A percentile compares a stretch with the other conserved stretches of the same genome.
These are phyloP conservation scores for Bubalus kerabau DNA, from an alignment of 2,113 vertebrate species.

Conservation along the genomic window DNA sequence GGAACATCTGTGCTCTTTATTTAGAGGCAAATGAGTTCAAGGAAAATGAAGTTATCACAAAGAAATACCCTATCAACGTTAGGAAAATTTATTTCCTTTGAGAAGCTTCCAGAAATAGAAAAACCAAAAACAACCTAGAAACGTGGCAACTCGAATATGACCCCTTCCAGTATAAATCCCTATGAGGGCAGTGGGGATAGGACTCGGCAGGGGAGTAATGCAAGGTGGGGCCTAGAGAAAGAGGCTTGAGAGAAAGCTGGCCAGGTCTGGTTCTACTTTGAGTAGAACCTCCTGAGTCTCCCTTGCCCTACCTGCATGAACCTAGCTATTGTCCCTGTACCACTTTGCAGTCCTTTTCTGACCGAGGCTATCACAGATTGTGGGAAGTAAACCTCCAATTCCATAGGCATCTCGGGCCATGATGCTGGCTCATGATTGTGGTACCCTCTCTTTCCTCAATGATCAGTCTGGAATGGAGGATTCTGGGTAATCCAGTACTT, in stretches of 20 bases:
- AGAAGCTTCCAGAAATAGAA: neutral
- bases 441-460: neutral
- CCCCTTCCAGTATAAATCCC: neutral
- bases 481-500: neutral
- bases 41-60: neutral
- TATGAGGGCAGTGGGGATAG: accelerated
- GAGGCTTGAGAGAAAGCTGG: too few species aligned
- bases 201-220: neutral
- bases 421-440: neutral
- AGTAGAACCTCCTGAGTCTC: neutral
- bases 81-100: neutral
- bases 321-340: neutral
- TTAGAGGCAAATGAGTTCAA: neutral
- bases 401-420: neutral
- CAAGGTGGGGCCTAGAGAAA: too few species aligned
- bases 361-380: neutral
- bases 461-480: neutral
- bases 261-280: neutral
- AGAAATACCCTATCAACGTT: neutral
- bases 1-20: neutral
- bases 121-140: neutral
- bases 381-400: neutral
- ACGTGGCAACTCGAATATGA: neutral
- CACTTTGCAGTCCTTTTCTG: neutral
- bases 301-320: neutral